These are phyloP conservation scores for Callionymus lyra DNA, from an alignment of 2,113 vertebrate species.

Conservation along the genomic window DNA sequence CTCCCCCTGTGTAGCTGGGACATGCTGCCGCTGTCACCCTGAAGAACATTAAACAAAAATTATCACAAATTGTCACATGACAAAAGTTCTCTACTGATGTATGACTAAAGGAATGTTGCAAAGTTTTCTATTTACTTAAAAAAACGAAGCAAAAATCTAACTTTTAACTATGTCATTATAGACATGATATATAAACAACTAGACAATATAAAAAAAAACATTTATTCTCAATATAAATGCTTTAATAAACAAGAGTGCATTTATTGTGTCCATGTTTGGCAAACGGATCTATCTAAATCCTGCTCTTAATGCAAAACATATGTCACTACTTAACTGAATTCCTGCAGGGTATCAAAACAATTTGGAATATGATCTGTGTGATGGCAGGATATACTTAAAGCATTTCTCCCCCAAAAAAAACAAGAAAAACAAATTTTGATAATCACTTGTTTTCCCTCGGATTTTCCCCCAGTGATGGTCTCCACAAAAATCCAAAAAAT, in stretches of 20 bases:
- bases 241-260: conserved; percentile 33
- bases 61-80: too few relatives aligned
- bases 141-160: too few relatives aligned
- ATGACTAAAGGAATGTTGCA: too few relatives aligned
- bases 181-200: too few relatives aligned
- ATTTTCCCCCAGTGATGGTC: conserved; percentile 31
- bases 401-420: background rate
- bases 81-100: too few relatives aligned
- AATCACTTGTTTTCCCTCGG: conserved; percentile 23
- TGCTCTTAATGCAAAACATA: conserved; percentile 60
- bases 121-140: too few relatives aligned
- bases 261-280: conserved; percentile 32
- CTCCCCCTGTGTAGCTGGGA: too few relatives aligned
- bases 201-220: too few relatives aligned
- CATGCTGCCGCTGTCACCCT: too few relatives aligned
- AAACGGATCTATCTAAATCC: conserved; percentile 45
- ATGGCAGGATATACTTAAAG: conserved; percentile 38
- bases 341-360: conserved; percentile 56
- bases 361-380: conserved; percentile 45
- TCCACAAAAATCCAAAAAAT: conserved; percentile 7
- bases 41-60: too few relatives aligned
- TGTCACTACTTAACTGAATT: conserved; percentile 56
- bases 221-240: too few relatives aligned
- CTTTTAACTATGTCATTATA: too few relatives aligned
- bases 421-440: conserved; percentile 36